Conservation (phyloP, 2,888 invertebrate species). For the Itoplectis maculator region DNA sequence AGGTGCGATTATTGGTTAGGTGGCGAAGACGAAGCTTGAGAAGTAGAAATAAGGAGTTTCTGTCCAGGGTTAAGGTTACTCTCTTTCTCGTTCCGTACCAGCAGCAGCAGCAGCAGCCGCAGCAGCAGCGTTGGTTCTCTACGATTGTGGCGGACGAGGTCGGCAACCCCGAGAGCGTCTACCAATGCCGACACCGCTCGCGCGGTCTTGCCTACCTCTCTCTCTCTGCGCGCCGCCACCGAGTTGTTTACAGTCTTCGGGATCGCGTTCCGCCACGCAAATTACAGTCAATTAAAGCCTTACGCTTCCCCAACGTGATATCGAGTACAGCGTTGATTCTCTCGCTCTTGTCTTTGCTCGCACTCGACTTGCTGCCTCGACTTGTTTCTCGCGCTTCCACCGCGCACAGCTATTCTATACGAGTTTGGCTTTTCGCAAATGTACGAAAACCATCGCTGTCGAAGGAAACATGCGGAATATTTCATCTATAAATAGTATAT, state of each 20-base stretch:
- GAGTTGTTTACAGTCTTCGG: conserved; percentile 72
- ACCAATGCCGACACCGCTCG: conserved; percentile 56
- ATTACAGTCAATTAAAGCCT: conserved; percentile 79
- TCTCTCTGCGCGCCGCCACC: conserved; percentile 57
- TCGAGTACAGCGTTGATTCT: conserved; percentile 68
- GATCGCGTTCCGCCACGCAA: conserved; percentile 75
- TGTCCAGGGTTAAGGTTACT: conserved; percentile 74
- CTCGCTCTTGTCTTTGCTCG: conserved; percentile 36
- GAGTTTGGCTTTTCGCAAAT: neutral
- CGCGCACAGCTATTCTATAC: neutral
- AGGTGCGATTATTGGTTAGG: conserved; percentile 32
- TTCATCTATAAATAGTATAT: too few species aligned
- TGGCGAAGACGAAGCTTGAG: conserved; percentile 18
- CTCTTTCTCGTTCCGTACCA: conserved; percentile 43
- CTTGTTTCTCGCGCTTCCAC: neutral
- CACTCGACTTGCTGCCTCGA: neutral
- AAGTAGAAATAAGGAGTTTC: conserved; percentile 72
- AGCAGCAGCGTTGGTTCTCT: too few species aligned
- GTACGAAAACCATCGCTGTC: neutral
- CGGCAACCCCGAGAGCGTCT: conserved; percentile 65
- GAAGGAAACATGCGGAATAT: too few species aligned
- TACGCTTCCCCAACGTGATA: conserved; percentile 74
- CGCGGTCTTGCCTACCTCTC: conserved; percentile 48
- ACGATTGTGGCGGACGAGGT: conserved; percentile 60
- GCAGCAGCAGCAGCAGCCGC: too few species aligned